Percentiles rank a stretch among this genome's conserved stretches.
Conservation (phyloP, 2,113 vertebrate genomes). For the Machaerirhynchus nigripectus region DNA sequence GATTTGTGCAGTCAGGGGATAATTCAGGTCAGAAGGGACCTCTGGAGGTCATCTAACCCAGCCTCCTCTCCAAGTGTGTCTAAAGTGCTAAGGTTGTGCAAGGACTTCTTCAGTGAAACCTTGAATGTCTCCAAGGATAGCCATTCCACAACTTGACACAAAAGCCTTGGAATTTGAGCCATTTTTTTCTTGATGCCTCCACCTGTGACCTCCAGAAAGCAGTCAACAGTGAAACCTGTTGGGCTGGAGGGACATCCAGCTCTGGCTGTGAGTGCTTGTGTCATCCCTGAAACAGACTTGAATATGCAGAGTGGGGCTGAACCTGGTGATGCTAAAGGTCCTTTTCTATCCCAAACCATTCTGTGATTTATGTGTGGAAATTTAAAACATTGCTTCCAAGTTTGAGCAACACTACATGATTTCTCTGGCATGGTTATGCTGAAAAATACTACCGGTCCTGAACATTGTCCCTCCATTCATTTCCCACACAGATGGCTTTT, state of each 20-base stretch:
- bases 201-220: background rate
- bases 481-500: background rate
- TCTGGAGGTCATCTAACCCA: background rate
- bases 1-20: background rate
- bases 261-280: rapidly evolving
- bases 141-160: background rate
- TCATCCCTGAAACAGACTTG: background rate
- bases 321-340: background rate
- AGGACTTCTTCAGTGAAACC: background rate
- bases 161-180: background rate
- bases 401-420: background rate
- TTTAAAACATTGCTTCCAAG: background rate
- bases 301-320: background rate
- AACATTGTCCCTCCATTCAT: background rate
- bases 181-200: background rate
- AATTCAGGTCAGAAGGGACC: background rate
- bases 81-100: background rate
- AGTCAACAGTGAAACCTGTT: background rate
- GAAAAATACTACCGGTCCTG: background rate
- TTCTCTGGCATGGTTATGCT: background rate
- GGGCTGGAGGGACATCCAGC: background rate
- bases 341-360: background rate
- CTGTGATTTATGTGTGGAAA: background rate
- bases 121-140: background rate
- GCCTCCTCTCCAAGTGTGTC: background rate